Evolutionary conservation across 2,797 vertebrate species (phyloP).

Genomic region (Yasuhikotakia modesta): DNA sequence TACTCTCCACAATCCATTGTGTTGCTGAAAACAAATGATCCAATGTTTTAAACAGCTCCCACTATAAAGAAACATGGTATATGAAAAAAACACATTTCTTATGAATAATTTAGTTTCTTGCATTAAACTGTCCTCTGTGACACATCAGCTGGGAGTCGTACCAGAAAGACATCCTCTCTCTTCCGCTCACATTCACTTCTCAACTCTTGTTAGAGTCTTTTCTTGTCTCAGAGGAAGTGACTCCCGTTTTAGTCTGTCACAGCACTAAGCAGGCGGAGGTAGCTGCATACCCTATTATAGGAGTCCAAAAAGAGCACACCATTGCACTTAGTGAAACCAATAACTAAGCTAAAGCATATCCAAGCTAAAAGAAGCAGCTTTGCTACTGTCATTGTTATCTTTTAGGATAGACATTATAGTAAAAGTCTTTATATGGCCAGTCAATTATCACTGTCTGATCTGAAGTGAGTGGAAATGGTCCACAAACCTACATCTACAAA

Average conservation of each 20-base stretch:
- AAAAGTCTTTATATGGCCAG: not conserved
- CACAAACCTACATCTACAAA: not conserved
- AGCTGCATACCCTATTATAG: constrained; percentile 12
- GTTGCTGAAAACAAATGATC: not conserved
- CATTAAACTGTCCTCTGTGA: constrained; percentile 78
- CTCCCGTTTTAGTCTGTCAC: constrained; percentile 15
- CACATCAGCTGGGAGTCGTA: constrained; percentile 63
- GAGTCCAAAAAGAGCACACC: constrained; percentile 27
- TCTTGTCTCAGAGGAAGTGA: constrained; percentile 12
- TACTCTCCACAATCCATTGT: not conserved
- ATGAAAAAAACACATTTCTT: constrained; percentile 56
- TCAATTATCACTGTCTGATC: constrained; percentile 10
- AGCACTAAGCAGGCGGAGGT: constrained; percentile 9
- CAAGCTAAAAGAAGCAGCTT: not conserved
- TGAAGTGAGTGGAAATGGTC: not conserved
- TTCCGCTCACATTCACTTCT: not conserved
- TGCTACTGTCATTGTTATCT: not conserved
- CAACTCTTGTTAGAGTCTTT: constrained; percentile 30
- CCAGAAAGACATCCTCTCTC: no score
- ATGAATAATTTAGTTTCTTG: constrained; percentile 74
- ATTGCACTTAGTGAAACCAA: not conserved
- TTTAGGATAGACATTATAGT: not conserved
- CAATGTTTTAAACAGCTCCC: constrained; percentile 26
- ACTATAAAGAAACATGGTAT: constrained; percentile 31
- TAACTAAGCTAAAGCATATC: not conserved